phyloP scores from a whole-genome alignment of 2,888 invertebrate genomes.

The Synanthedon tipuliformis region DNA sequence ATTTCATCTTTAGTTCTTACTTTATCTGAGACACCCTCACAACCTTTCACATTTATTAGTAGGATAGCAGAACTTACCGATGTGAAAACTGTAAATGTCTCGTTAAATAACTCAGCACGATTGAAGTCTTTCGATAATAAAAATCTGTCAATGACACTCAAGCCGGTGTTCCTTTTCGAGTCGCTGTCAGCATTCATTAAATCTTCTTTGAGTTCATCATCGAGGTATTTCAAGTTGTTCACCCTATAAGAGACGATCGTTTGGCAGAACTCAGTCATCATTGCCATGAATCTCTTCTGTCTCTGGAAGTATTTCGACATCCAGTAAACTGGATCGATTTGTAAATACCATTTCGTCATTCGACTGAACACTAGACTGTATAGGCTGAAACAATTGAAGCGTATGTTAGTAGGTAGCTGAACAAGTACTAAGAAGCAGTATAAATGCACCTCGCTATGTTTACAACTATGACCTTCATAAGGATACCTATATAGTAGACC shows the following conservation, averaged over 20 bases:
- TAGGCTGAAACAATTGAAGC: conserved; percentile 20
- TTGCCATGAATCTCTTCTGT: conserved; percentile 17
- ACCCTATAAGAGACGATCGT: conserved; percentile 23
- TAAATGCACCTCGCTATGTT: no score
- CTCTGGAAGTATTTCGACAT: conserved; percentile 15
- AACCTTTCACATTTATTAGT: no score
- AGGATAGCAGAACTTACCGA: conserved; percentile 27
- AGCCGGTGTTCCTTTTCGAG: conserved; percentile 20
- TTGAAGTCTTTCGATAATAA: conserved; percentile 35
- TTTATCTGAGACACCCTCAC: no score
- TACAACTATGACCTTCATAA: no score
- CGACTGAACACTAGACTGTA: conserved; percentile 39
- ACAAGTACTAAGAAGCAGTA: no score
- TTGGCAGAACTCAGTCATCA: conserved; percentile 16
- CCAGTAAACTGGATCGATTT: conserved; percentile 43
- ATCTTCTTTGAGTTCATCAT: conserved; percentile 11
- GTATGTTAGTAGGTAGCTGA: no score
- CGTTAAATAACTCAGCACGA: conserved; percentile 24
- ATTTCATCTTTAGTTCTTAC: no score
- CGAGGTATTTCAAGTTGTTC: conserved; percentile 19
- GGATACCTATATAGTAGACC: no score
- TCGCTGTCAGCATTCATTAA: conserved; percentile 30
- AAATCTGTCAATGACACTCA: conserved; percentile 51
- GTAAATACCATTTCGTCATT: conserved; percentile 55
- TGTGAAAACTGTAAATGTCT: conserved; percentile 52